A percentile compares a stretch with the other conserved stretches of the same genome.
These are phyloP conservation scores for Thamnophis elegans DNA, from an alignment of 2,797 vertebrate species.

Conservation along the genomic window DNA sequence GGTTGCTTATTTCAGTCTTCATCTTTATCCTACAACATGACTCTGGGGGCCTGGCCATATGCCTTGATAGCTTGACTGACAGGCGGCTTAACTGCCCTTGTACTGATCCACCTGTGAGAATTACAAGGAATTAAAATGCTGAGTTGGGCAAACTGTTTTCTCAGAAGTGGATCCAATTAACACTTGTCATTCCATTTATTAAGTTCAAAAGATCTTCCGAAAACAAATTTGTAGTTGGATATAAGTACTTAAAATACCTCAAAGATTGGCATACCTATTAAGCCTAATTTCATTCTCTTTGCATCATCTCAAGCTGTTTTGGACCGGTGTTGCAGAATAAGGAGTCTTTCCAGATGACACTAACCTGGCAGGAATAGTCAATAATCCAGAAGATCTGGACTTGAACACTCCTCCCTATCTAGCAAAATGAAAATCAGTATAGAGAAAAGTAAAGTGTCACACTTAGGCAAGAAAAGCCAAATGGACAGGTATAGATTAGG, in stretches of 20 bases:
- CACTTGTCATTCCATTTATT: neutral
- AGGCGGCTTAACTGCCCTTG: neutral
- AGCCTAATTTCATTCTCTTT: neutral
- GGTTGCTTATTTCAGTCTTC: neutral
- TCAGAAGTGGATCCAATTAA: neutral
- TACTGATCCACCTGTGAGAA: slow-evolving; percentile 16
- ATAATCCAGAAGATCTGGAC: neutral
- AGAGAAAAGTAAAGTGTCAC: neutral
- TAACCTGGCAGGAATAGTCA: neutral
- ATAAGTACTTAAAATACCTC: neutral
- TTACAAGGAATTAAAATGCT: neutral
- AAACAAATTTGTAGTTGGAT: neutral
- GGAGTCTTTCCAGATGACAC: neutral
- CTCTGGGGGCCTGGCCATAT: rapidly evolving
- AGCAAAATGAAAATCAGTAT: neutral
- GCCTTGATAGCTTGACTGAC: neutral
- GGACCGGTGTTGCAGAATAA: neutral
- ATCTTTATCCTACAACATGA: neutral
- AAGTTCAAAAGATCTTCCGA: neutral
- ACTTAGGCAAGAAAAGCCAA: neutral
- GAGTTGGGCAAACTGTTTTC: neutral
- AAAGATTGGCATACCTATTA: neutral
- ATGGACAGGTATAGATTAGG: neutral
- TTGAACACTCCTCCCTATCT: neutral
- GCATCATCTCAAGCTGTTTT: neutral